Evolutionary conservation across 2,113 vertebrate genomes (phyloP).

Genomic region (Sapayoa aenigma): DNA sequence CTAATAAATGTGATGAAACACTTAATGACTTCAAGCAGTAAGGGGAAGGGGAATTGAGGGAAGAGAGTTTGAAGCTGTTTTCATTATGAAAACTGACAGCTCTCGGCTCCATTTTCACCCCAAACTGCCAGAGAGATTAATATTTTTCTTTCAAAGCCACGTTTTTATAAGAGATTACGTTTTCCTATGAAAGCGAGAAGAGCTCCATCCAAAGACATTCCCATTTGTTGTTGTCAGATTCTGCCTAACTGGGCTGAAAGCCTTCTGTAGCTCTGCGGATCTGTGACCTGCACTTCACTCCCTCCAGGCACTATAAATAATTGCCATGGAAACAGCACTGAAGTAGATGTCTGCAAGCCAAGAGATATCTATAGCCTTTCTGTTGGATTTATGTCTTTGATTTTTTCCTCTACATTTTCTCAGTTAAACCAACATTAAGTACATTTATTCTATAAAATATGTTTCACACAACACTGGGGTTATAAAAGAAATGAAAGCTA

Average conservation of each 20-base stretch:
- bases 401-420: slow-evolving; percentile 16
- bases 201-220: slow-evolving; percentile 26
- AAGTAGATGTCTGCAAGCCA: slow-evolving; percentile 63
- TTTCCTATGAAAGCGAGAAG: slow-evolving; percentile 17
- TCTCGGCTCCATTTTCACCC: neutral
- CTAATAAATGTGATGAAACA: neutral
- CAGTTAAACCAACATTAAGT: slow-evolving; percentile 8
- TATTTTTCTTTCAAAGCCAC: slow-evolving; percentile 32
- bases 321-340: slow-evolving; percentile 78
- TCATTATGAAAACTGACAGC: neutral
- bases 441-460: slow-evolving; percentile 6
- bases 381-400: slow-evolving; percentile 22
- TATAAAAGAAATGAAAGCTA: neutral
- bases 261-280: slow-evolving; percentile 26
- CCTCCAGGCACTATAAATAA: slow-evolving; percentile 70
- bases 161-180: slow-evolving; percentile 25
- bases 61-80: neutral
- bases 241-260: slow-evolving; percentile 43
- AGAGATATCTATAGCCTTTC: slow-evolving; percentile 58
- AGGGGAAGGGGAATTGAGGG: neutral
- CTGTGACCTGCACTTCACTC: slow-evolving; percentile 56
- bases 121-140: slow-evolving; percentile 9
- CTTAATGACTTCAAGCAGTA: neutral
- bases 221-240: slow-evolving; percentile 53
- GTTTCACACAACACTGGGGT: neutral